Evolutionary conservation across 2,113 vertebrate genomes (phyloP), one percentile per base, ranked within the genome.

Genomic region (Porphyrio hochstetteri): DNA sequence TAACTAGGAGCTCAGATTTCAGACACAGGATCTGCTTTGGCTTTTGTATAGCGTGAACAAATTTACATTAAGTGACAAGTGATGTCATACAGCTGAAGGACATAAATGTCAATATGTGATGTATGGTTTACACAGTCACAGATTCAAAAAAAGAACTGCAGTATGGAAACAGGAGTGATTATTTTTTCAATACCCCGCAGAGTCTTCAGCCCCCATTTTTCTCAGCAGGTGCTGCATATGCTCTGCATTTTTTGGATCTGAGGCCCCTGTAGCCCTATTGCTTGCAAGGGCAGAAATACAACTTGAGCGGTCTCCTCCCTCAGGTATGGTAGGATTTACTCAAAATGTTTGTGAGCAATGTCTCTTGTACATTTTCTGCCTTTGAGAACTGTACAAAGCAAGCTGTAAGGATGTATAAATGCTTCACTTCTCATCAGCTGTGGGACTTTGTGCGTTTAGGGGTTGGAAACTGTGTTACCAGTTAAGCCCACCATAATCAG

Each of bases 1-100:
- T 97, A 96, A 96, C 95, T 90, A 97, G 89, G 85, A 97, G 92
- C 92, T 98, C 96, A 97, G 94, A 97, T 96, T 98, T 97, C 96
- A 97, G 96, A 97, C 95, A 96, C 92, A 93, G 89, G 97, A 95
- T 89, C 95, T 95, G 95, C 88, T 96, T 97, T 96, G 76, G 90
- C 92, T 96, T 97, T 97, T 96, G 83, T 96, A 94, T 86, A 95
- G 90, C 84, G 93, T 74, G 80, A 95, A 97, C 91, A 96, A 97
- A 97, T 96, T 96, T 97, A 96, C 92, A 97, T 96, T 95, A 96
- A 97, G 90, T 95, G 96, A 97, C 93, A 96, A 97, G 92, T 93
- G 91, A 96, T 91, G 93, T 84, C 91, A 93, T 61, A 71, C 56
- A 90, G 88, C 83, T 91, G 89, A 96, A 95, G 91, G 81, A 92